Evolutionary conservation across 2,797 vertebrate genomes (phyloP), one percentile per base, ranked within the genome.

Genomic region (Acanthiza pusilla): DNA sequence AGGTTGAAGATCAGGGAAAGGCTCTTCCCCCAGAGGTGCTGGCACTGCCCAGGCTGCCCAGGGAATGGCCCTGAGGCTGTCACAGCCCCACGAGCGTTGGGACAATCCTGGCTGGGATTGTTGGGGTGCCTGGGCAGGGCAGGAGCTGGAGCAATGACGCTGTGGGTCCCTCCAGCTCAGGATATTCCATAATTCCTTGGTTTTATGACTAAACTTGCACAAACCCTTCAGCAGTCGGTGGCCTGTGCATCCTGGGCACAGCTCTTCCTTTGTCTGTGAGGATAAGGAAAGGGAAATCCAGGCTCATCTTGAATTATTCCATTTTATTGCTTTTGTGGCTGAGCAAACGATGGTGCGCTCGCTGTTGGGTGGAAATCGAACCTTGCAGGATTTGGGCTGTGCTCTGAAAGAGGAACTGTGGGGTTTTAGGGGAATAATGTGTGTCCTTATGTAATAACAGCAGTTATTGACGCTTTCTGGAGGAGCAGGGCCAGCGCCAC

Each of bases 311-410:
- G 32, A 47, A 32, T 36, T 26, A 12, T 45, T 14, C 5, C 38
- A 13, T 20, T 53, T 23, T 15, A 2, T 43, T 73, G 47, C 50
- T 57, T 42, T 51, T 12, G 76, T 57, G 78, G 7, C 61, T 65
- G 62, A 22, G 74, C 57, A 54, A 73, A 68, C 3, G 2, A 3
- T 3, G 53, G 1, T 54, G 45, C 51, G 36, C 27, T 29, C 3
- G 13, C 34, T 47, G 50, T 11, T 29, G 70, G 32, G 1, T 48
- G 79, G 61, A 23, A 42, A 29, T 5, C 0, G 7, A 53, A 5
- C 50, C 29, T 5, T 38, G 58, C 0, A 3, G 61, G 20, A 7
- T 38, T 30, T 14, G 6, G 18, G 11, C 4, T 21, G 16, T 11
- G 62, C 8, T 18, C 22, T 65, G 58, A 32, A 2, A 21, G 54